phyloP scores from a whole-genome alignment of 2,113 vertebrate genomes.

The Dendropsophus ebraccatus region DNA sequence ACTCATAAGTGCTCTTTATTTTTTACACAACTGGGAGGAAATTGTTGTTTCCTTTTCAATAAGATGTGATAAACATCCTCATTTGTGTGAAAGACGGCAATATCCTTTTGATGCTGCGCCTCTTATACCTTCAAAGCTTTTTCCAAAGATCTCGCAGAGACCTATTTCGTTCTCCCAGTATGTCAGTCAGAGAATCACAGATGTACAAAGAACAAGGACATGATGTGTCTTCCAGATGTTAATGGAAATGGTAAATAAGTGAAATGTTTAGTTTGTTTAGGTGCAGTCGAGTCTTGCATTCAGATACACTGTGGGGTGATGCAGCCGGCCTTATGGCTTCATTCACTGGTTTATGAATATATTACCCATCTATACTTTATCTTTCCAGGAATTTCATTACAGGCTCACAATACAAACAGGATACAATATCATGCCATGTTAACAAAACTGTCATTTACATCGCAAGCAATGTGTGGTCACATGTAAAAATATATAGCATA shows the following conservation, averaged over 20 bases:
- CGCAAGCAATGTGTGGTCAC: too few relatives aligned
- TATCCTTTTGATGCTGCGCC: constrained; percentile 15
- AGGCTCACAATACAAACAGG: too few relatives aligned
- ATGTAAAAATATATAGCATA: too few relatives aligned
- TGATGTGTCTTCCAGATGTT: constrained; percentile 42
- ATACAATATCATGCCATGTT: too few relatives aligned
- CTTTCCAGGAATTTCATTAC: too few relatives aligned
- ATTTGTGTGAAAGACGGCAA: constrained; percentile 33
- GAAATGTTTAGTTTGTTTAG: constrained; percentile 9
- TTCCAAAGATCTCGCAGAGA: constrained; percentile 32
- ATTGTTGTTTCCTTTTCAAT: constrained; percentile 37
- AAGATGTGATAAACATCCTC: constrained; percentile 38
- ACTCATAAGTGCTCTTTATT: background rate
- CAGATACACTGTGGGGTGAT: background rate
- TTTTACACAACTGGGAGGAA: constrained; percentile 25
- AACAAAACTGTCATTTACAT: too few relatives aligned
- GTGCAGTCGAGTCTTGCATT: background rate
- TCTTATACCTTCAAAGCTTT: constrained; percentile 35
- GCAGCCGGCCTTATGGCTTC: background rate
- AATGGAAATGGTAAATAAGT: constrained; percentile 37
- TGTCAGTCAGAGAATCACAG: constrained; percentile 35
- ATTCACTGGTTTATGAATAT: background rate
- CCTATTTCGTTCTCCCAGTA: constrained; percentile 31
- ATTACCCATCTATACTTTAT: too few relatives aligned
- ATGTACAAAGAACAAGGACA: constrained; percentile 20